A percentile compares a stretch with the other conserved stretches of the same genome.
phyloP scores from a whole-genome alignment of 1,140 invertebrate species.

The Orchestia grillus region DNA sequence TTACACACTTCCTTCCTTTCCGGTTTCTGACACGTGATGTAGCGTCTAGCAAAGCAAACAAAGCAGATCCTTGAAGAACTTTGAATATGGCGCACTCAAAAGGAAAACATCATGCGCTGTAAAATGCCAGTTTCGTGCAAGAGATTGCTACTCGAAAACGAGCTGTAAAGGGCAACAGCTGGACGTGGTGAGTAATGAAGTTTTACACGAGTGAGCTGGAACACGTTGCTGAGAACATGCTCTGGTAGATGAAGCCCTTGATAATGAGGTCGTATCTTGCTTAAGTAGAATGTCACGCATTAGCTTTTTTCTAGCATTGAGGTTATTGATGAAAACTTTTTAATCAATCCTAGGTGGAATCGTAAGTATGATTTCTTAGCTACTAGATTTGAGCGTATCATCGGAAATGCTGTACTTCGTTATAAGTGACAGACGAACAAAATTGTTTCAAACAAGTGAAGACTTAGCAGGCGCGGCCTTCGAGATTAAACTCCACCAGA shows the following conservation, averaged over 20 bases:
- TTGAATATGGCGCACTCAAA: not conserved
- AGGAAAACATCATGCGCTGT: not conserved
- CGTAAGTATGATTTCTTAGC: not conserved
- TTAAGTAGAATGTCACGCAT: not conserved
- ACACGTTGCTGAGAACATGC: not conserved
- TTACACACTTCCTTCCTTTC: not conserved
- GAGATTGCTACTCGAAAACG: not conserved
- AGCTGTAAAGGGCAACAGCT: not conserved
- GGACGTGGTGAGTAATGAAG: not conserved
- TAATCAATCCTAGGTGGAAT: not conserved
- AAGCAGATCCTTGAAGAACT: not conserved
- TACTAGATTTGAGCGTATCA: not conserved
- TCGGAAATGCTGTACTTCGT: not conserved
- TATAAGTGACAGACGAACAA: not conserved
- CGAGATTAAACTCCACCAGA: not conserved
- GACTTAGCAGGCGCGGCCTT: not conserved
- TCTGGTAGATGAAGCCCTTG: not conserved
- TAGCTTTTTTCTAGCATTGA: not conserved
- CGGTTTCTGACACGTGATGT: not conserved
- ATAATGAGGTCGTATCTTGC: not conserved
- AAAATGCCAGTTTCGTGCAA: not conserved
- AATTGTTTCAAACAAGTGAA: not conserved
- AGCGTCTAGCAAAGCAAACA: not conserved
- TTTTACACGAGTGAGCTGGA: not conserved
- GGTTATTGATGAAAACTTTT: not conserved